Evolutionary conservation across 2,113 vertebrate genomes (phyloP).

Genomic region (Addax nasomaculatus): DNA sequence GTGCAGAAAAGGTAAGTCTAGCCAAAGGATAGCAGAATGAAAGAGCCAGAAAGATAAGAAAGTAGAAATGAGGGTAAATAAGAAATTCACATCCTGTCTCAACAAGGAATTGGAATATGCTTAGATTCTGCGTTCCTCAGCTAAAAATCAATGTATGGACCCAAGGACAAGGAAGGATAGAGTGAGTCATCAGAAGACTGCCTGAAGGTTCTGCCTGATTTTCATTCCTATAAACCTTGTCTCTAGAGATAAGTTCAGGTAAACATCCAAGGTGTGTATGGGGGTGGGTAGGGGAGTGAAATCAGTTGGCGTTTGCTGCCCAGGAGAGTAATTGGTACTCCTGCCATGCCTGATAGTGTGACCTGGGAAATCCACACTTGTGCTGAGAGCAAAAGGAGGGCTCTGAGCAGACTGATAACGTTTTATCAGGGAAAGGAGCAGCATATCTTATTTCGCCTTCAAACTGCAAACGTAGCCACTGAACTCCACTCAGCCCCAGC

Average conservation of each 20-base stretch:
- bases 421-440: neutral
- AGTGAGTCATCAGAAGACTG: neutral
- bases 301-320: too few relatives aligned
- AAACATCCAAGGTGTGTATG: neutral
- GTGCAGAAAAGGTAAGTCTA: neutral
- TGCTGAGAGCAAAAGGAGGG: neutral
- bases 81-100: neutral
- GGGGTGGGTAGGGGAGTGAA: neutral
- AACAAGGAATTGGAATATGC: neutral
- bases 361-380: neutral
- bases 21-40: neutral
- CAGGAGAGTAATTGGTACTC: neutral
- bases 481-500: neutral
- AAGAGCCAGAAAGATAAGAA: neutral
- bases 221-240: neutral
- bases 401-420: neutral
- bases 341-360: neutral
- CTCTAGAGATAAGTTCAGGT: neutral
- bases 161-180: neutral
- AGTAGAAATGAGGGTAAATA: neutral
- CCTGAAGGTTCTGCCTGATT: neutral
- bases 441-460: neutral
- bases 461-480: too few relatives aligned
- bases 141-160: neutral
- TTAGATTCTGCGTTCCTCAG: neutral